Conservation (phyloP, 2,113 vertebrate species). For the Lontra canadensis region DNA sequence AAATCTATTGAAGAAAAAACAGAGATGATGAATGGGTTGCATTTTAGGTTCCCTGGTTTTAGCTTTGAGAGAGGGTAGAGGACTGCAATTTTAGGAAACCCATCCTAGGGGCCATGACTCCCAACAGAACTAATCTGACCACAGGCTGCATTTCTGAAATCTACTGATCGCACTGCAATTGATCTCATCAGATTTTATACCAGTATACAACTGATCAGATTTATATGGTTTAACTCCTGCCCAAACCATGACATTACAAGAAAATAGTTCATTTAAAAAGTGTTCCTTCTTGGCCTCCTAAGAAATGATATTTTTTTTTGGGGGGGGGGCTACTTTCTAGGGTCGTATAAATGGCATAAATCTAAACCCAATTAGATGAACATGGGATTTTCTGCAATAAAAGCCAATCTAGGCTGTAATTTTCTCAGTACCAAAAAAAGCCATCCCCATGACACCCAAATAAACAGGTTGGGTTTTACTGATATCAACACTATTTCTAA, state of each 20-base stretch:
- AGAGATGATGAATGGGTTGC: conserved; percentile 60
- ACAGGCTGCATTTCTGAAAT: background rate
- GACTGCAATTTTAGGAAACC: background rate
- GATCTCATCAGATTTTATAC: background rate
- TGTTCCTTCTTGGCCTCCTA: background rate
- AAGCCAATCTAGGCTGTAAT: background rate
- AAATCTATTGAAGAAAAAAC: conserved; percentile 55
- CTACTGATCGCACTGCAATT: background rate
- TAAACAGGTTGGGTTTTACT: conserved; percentile 7
- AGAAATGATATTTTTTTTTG: background rate
- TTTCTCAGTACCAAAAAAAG: background rate
- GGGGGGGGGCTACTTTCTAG: background rate
- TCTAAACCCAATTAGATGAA: background rate
- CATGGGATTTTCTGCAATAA: background rate
- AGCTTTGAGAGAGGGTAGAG: background rate
- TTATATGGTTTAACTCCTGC: background rate
- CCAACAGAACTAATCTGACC: background rate
- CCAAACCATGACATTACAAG: conserved; percentile 36
- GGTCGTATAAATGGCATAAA: background rate
- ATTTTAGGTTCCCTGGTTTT: background rate
- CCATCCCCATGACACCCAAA: background rate
- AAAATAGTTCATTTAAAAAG: conserved; percentile 44
- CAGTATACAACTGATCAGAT: background rate
- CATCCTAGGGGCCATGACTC: background rate
- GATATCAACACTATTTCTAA: background rate